Evolutionary conservation across 2,888 invertebrate genomes (phyloP), one percentile per base, ranked within the genome.

Genomic region (Plagiodera versicolora): DNA sequence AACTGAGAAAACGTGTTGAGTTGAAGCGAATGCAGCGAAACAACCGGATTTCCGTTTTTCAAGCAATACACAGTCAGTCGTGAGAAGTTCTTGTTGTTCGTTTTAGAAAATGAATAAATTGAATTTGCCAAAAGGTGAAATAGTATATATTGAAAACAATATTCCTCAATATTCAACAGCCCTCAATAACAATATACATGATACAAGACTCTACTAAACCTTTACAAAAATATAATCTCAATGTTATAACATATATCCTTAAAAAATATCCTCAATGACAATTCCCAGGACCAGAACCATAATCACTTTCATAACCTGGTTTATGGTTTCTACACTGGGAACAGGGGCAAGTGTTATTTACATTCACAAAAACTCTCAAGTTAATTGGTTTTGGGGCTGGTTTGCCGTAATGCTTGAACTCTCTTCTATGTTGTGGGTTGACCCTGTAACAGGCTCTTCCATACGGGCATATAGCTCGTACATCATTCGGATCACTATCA

Each of bases 361-460:
- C 44, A 58, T 66, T 59, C 46, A 66, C 19, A 10, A 50, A 39
- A 3, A 66, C 28, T 35, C 56, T 62, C 24, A 59, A 61, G 66
- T 63, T 68, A 35, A 1, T 6, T 63, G 71, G 71, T 66, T 61
- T 67, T 16, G 67, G 66, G 16, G 70, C 69, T 14, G 73, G 72
- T 47, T 60, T 61, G 35, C 61, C 66, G 14, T 60, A 46, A 73
- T 85, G 85, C 11, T 80, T 76, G 75, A 83, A 87, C 52, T 82
- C 74, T 60, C 74, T 74, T 74, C 83, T 83, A 76, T 89, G 89
- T 0, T 84, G 80, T 20, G 82, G 79, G 77, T 87, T 86, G 50
- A 76, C 80, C 32, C 85, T 82, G 66, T 83, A 83, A 74, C 89
- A 89, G 8, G 71, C 68, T 5, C 77, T 75, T 0, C 89, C 89